Evolutionary conservation across 2,888 invertebrate genomes (phyloP).

Genomic region (Drosophila subquinaria): DNA sequence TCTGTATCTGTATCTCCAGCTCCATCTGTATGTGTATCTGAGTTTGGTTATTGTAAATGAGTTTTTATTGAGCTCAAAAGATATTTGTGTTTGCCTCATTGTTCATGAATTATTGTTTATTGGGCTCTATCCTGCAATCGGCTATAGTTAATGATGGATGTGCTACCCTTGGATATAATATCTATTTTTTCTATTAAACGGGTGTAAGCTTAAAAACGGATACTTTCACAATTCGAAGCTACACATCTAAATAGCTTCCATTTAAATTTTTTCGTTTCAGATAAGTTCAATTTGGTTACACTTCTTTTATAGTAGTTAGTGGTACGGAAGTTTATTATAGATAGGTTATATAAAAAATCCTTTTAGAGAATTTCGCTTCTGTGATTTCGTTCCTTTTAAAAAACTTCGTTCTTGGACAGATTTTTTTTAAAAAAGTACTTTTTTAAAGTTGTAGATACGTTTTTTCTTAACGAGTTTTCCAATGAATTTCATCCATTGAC

Average conservation of each 20-base stretch:
- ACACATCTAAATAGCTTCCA: background rate
- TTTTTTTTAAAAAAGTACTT: no score
- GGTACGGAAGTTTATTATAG: no score
- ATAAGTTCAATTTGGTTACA: background rate
- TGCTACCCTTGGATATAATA: slow-evolving; percentile 1
- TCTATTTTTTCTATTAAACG: background rate
- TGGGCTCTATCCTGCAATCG: slow-evolving; percentile 23
- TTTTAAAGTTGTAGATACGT: no score
- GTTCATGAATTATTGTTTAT: slow-evolving; percentile 70
- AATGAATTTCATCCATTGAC: background rate
- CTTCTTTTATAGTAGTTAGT: background rate
- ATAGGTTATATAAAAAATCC: no score
- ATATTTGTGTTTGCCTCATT: slow-evolving; percentile 70
- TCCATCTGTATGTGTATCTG: slow-evolving; percentile 24
- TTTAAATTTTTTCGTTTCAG: background rate
- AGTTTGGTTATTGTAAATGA: slow-evolving; percentile 59
- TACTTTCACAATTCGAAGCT: background rate
- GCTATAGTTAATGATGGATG: background rate
- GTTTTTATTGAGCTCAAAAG: slow-evolving; percentile 69
- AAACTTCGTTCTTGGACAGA: background rate
- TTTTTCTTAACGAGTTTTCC: background rate
- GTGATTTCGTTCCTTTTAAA: background rate
- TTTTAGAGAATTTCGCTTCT: no score
- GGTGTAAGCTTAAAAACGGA: background rate
- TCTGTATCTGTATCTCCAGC: slow-evolving; percentile 13